Base-by-base conservation (phyloP, 2,113 vertebrate species). In the Pycnonotus jocosus region DNA sequence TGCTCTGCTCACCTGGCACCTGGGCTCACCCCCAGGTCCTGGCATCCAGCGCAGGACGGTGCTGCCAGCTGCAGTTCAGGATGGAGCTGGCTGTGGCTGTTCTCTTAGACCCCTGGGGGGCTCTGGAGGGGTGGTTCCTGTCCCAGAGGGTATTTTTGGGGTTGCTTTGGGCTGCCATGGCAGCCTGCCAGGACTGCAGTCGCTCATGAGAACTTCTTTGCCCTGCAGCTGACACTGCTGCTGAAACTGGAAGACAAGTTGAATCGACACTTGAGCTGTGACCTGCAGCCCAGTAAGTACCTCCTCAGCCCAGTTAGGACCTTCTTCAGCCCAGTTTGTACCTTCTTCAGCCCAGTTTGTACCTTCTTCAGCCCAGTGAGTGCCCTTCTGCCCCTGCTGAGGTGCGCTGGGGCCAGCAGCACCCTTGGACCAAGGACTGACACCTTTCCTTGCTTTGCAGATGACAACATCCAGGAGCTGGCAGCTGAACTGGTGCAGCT, bases 161-260 rank as follows among this genome's bases (percentile, higher is more conserved):
- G 27, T 4, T 44, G 31, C 28, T 79, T 27, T 40, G 27, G 47
- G 40, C 37, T 65, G 56, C 16, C 5, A 3, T 40, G 65, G 28
- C 30, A 73, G 33, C 28, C 37, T 27, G 27, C 38, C 38, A 17
- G 47, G 45, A 44, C 62, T 31, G 45, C 15, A 25, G 12, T 33
- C 9, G 42, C 48, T 88, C 60, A 96, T 8, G 51, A 54, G 76
- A 57, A 54, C 68, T 83, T 74, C 90, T 82, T 60, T 96, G 4
- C 73, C 73, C 81, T 54, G 44, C 96, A 99, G 99, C 96, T 99
- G 94, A 99, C 99, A 0, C 97, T 99, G 97, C 97, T 99, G 95
- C 97, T 99, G 94, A 99, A 99, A 97, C 99, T 99, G 86, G 99
- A 99, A 97, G 99, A 99, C 97, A 99, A 99, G 96, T 86, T 99